Base-by-base conservation (phyloP, 2,888 invertebrate species). In the Machimus rusticus region DNA sequence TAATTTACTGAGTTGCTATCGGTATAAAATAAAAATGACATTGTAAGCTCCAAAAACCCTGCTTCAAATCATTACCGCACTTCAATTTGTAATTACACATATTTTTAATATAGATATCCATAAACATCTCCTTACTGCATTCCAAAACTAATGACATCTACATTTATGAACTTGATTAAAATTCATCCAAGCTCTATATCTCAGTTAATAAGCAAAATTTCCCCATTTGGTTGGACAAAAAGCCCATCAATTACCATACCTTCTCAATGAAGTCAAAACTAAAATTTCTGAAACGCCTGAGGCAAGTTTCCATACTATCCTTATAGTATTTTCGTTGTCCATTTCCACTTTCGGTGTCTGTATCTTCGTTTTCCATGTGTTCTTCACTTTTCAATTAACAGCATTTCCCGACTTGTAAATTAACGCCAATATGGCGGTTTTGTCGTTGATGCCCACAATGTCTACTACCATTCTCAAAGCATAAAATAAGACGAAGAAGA, bases 401-500 rank as follows among this genome's bases (percentile, higher is more conserved):
- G 51, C 14, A 51, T 79, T 79, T 46, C 51, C 79, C 51, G 79
- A 31, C 79, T 79, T 79, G 51, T 79, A 79, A 46, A 55, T 79
- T 79, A 79, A 31, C 79, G 55, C 51, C 23, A 8, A 28, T n/a
- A n/a, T 51, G n/a, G 46, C n/a, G 16, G 23, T 23, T 46, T 66
- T 19, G 66, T 28, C 28, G 28, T 8, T 66, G 28, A 14, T 66
- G 28, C 66, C 66, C 12, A 66, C 28, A 19, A 55, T 19, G 23
- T 66, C 66, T 66, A 23, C 19, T 23, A 66, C 14, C 43, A 14
- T 46, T 66, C 14, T 76, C 37, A 28, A 23, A 1, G 16, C 6
- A n/a, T n/a, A 39, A 12, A 39, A 39, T 9, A 39, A 39, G 1
- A 39, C 12, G 12, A 46, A 46, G 14, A 46, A 14, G 14, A 46